Evolutionary conservation across 1,140 invertebrate genomes (phyloP).

Genomic region (Ptiloglossa arizonensis): DNA sequence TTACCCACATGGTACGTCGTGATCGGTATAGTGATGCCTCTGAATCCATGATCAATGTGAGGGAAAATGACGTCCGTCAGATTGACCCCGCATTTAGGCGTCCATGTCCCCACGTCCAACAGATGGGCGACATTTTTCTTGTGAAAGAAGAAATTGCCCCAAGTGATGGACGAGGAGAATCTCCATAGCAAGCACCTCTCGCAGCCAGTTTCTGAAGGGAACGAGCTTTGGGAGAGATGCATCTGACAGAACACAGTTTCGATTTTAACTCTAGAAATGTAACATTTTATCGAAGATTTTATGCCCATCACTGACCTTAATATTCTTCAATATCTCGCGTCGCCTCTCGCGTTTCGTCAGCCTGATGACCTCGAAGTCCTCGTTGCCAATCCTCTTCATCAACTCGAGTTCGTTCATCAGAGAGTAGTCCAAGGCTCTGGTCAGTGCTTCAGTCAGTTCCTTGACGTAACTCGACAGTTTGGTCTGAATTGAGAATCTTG

Average conservation of each 20-base stretch:
- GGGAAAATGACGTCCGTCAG: conserved; percentile 89
- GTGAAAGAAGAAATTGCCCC: conserved; percentile 82
- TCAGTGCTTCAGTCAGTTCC: conserved; percentile 85
- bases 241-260: conserved; percentile 14
- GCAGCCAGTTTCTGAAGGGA: conserved; percentile 74
- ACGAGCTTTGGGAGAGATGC: conserved; percentile 4
- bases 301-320: conserved; percentile 81
- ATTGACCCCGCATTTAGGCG: conserved; percentile 85
- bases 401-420: conserved; percentile 86
- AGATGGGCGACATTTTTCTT: conserved; percentile 75
- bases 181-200: conserved; percentile 86
- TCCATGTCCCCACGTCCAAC: conserved; percentile 88
- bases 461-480: conserved; percentile 85
- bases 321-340: conserved; percentile 83
- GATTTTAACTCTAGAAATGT: neutral
- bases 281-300: no score
- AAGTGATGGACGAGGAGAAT: conserved; percentile 86
- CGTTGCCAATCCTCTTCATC: conserved; percentile 88
- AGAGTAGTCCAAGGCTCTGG: conserved; percentile 85
- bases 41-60: conserved; percentile 89
- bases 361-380: conserved; percentile 90
- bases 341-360: conserved; percentile 86
- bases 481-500: conserved; percentile 74
- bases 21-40: conserved; percentile 87
- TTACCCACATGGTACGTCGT: conserved; percentile 86